Percentiles rank a stretch among this genome's conserved stretches.
Evolutionary conservation across 2,113 vertebrate species (phyloP).

Genomic region (Lichenostomus cassidix): DNA sequence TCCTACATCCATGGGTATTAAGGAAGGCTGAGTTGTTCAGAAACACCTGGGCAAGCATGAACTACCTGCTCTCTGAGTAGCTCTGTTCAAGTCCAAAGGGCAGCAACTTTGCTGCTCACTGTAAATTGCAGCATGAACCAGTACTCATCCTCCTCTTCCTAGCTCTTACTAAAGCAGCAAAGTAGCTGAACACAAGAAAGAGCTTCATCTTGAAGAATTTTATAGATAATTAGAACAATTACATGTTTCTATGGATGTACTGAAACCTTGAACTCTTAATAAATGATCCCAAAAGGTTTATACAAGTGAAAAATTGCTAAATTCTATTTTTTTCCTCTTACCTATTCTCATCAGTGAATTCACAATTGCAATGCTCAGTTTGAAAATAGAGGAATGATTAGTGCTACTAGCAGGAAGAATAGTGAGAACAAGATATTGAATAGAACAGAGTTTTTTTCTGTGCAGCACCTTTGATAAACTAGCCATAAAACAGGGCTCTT

Average conservation of each 20-base stretch:
- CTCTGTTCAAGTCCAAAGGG: not conserved
- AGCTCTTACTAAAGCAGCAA: not conserved
- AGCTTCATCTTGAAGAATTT: not conserved
- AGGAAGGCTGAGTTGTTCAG: not conserved
- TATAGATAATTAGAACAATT: not conserved
- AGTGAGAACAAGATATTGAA: slow-evolving; percentile 20
- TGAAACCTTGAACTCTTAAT: not conserved
- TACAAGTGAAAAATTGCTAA: not conserved
- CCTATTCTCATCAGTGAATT: not conserved
- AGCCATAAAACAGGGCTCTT: not conserved
- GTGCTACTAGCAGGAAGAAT: not conserved
- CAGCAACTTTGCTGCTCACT: not conserved
- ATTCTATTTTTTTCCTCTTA: not conserved
- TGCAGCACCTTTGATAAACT: not conserved
- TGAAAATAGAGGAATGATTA: slow-evolving; percentile 7
- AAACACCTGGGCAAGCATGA: not conserved
- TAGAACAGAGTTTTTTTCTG: not conserved
- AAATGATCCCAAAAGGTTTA: not conserved
- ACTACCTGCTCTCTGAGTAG: not conserved
- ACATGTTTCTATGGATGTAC: not conserved
- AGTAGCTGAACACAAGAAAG: not conserved
- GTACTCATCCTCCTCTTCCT: not conserved
- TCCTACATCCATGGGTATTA: not conserved
- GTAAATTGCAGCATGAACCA: not conserved
- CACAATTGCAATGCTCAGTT: not conserved